These are phyloP conservation scores for Ommatoiulus sabulosus DNA, from an alignment of 2,888 invertebrate species.

Conservation along the genomic window DNA sequence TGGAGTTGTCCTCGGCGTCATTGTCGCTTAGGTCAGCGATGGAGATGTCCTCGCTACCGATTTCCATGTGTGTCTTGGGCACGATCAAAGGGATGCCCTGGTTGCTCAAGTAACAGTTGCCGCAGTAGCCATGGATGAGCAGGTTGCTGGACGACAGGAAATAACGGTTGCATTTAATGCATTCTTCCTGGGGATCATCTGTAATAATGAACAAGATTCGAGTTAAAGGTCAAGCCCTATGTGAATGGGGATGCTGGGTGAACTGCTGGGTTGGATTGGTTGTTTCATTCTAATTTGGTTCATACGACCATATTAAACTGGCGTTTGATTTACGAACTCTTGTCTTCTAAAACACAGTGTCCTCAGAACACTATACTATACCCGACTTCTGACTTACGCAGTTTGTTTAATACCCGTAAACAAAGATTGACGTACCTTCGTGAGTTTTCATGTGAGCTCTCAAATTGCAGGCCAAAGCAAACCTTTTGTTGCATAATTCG, in stretches of 20 bases:
- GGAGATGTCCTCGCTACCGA: slow-evolving; percentile 47
- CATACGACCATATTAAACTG: no score
- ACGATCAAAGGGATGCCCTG: slow-evolving; percentile 60
- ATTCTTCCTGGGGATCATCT: slow-evolving; percentile 75
- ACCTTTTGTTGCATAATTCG: slow-evolving; percentile 77
- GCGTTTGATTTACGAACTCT: no score
- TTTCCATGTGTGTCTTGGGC: slow-evolving; percentile 48
- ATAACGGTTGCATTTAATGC: slow-evolving; percentile 73
- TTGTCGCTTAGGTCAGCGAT: slow-evolving; percentile 45
- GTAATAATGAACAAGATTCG: slow-evolving; percentile 61
- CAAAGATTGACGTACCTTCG: slow-evolving; percentile 75
- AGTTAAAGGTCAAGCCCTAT: background rate
- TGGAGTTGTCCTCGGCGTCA: slow-evolving; percentile 49
- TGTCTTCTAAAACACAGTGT: no score
- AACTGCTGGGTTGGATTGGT: no score
- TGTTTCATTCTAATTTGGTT: no score
- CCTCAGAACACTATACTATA: no score
- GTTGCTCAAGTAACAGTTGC: slow-evolving; percentile 58
- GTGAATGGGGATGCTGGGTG: no score
- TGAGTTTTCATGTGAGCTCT: slow-evolving; percentile 81
- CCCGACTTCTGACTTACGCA: no score
- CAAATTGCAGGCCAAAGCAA: slow-evolving; percentile 79
- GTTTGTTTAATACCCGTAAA: no score
- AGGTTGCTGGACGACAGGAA: slow-evolving; percentile 65
- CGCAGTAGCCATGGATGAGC: slow-evolving; percentile 60